Conservation (phyloP, 2,888 invertebrate species). For the Lepetodrilus schrolli region DNA sequence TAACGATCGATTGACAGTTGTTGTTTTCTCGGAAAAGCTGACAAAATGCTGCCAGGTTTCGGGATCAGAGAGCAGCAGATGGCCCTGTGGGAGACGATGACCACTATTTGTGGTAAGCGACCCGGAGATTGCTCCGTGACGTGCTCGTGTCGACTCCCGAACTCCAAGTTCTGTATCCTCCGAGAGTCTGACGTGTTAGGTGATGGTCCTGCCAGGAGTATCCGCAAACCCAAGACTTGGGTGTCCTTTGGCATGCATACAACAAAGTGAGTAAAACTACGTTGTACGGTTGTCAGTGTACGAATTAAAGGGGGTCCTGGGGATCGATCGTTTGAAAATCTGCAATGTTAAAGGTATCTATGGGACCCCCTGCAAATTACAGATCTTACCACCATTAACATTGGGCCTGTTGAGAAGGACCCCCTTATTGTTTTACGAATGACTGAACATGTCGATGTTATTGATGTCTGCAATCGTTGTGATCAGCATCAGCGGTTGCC, state of each 20-base stretch:
- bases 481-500: too few species aligned
- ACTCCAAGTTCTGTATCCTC: constrained; percentile 22
- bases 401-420: too few species aligned
- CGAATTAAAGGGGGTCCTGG: too few species aligned
- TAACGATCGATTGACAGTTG: not conserved
- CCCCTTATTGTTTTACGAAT: not conserved
- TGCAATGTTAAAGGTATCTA: too few species aligned
- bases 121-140: not conserved
- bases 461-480: too few species aligned
- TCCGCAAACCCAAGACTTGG: constrained; percentile 39
- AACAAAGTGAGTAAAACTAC: constrained; percentile 53
- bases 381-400: too few species aligned
- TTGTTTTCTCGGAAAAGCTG: not conserved
- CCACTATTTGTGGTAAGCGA: constrained; percentile 1
- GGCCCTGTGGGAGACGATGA: constrained; percentile 9
- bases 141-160: constrained; percentile 18
- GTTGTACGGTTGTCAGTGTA: too few species aligned
- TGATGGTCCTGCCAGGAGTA: not conserved
- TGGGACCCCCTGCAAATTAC: too few species aligned
- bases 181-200: not conserved
- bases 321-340: too few species aligned
- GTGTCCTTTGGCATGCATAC: constrained; percentile 49
- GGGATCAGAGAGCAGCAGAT: constrained; percentile 5
- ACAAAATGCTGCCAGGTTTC: constrained; percentile 12
- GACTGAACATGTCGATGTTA: not conserved